These are phyloP conservation scores for Dioctria linearis DNA, from an alignment of 2,888 invertebrate species.

Conservation along the genomic window DNA sequence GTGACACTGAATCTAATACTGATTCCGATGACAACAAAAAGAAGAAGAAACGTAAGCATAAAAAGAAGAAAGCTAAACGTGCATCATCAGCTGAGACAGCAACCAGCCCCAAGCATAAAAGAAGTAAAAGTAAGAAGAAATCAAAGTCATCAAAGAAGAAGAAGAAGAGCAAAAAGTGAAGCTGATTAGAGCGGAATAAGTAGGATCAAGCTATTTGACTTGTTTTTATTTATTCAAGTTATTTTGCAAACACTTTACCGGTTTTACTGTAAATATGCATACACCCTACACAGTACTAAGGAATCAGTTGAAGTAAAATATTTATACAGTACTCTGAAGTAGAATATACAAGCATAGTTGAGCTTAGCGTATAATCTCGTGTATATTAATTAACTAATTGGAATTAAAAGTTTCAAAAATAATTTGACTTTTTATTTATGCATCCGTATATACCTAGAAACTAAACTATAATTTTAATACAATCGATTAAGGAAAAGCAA, in stretches of 20 bases:
- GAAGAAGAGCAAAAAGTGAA: conserved; percentile 76
- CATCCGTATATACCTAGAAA: too few relatives aligned
- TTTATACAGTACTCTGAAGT: conserved; percentile 44
- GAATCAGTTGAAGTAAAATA: conserved; percentile 22
- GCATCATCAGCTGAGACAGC: conserved; percentile 70
- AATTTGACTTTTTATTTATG: not conserved
- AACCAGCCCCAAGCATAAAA: conserved; percentile 69
- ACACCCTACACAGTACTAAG: conserved; percentile 9
- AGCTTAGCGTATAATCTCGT: conserved; percentile 20
- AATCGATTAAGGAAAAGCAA: too few relatives aligned
- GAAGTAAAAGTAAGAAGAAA: conserved; percentile 79
- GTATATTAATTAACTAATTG: conserved; percentile 5
- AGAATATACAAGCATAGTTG: conserved; percentile 14
- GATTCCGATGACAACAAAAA: conserved; percentile 72
- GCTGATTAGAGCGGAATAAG: conserved; percentile 43
- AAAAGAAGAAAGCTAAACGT: conserved; percentile 75
- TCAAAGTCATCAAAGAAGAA: conserved; percentile 81
- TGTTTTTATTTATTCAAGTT: conserved; percentile 21
- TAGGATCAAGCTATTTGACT: not conserved
- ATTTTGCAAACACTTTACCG: conserved; percentile 13
- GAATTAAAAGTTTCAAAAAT: conserved; percentile 40
- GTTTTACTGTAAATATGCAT: conserved; percentile 25
- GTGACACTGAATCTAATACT: conserved; percentile 72
- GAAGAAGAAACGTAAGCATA: conserved; percentile 77
- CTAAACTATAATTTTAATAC: too few relatives aligned